Evolutionary conservation across 2,888 invertebrate genomes (phyloP), one percentile per base, ranked within the genome.

Genomic region (Boloria selene): DNA sequence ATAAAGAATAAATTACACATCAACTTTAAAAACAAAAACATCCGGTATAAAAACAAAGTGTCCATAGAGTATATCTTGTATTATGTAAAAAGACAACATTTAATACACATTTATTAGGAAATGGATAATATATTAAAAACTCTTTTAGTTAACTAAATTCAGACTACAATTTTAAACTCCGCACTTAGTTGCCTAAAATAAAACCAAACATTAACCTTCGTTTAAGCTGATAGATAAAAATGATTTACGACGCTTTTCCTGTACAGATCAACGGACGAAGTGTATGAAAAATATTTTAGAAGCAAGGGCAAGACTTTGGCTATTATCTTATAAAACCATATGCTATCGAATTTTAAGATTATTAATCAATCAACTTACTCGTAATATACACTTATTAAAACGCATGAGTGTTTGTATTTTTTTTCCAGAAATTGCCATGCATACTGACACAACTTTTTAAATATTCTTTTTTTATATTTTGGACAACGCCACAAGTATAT

Each of bases 151-250:
- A 44, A 55, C 56, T 45, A 56, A 5, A 45, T 56, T 16, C 45
- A 45, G 56, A 56, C 56, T 26, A 4, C 45, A 56, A 22, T 45
- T 56, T 56, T 10, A 56, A 26, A 45, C 42, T 50, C 52, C 59
- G 52, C 45, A 52, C 31, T 38, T 38, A 10, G 31, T 45, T 59
- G 52, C 38, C 59, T 59, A 64, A 59, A 64, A 64, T 64, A 59
- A 59, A 50, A 59, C n/a, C 47, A 38, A 59, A 50, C 49, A 50
- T 59, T 64, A 59, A 64, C 52, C 59, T 64, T 64, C 45, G 38
- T 52, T 52, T 59, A 45, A 58, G 58, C 58, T 53, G 38, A 51
- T 52, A 44, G 26, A 50, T 31, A 26, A 22, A n/a, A 26, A 51
- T 56, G 56, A 62, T 67, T 62, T 59, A 67, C 49, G 59, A 54